These are phyloP conservation scores for Micoletzkya japonica DNA, from an alignment of 2,888 invertebrate species.

Conservation along the genomic window DNA sequence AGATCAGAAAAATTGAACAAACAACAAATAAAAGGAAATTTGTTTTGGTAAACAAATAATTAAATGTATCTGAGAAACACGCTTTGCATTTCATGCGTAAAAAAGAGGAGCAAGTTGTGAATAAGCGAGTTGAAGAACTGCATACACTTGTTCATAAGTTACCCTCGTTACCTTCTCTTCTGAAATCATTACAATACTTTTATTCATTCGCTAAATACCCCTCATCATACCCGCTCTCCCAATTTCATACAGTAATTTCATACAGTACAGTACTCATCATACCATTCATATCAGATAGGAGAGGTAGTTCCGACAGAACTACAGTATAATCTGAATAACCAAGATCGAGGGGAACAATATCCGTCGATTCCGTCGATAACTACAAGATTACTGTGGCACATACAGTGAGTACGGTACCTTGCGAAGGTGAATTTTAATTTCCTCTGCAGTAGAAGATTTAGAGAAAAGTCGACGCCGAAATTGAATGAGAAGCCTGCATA, in stretches of 20 bases:
- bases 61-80: neutral
- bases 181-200: constrained; percentile 25
- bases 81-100: neutral
- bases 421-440: constrained; percentile 47
- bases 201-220: no score
- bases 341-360: constrained; percentile 45
- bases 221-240: neutral
- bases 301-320: constrained; percentile 40
- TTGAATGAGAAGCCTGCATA: constrained; percentile 40
- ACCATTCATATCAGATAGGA: constrained; percentile 26
- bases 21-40: no score
- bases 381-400: constrained; percentile 14
- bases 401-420: constrained; percentile 31
- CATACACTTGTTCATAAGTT: constrained; percentile 41
- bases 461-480: constrained; percentile 41
- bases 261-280: neutral
- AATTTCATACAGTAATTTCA: neutral
- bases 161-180: constrained; percentile 41
- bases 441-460: constrained; percentile 33
- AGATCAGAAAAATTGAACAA: no score
- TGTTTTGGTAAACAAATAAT: constrained; percentile 5
- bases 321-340: constrained; percentile 49
- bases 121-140: constrained; percentile 15
- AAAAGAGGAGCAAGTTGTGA: neutral
- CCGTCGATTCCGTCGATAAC: constrained; percentile 38